A percentile compares a stretch with the other conserved stretches of the same genome.
Evolutionary conservation across 2,113 vertebrate genomes (phyloP).

Genomic region (Rhadina sibilatrix): DNA sequence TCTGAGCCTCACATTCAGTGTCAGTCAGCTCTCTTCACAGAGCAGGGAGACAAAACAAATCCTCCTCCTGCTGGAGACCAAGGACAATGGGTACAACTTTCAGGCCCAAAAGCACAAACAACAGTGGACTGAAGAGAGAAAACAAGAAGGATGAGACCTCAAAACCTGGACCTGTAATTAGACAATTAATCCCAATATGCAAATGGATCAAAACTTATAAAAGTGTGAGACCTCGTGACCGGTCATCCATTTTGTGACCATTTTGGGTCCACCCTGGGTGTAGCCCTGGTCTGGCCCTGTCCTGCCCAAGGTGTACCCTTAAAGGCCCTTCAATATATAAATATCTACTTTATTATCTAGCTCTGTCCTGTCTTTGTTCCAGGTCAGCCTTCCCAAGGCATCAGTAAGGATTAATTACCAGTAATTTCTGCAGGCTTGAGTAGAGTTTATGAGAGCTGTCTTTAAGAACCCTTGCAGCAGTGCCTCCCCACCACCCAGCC

Average conservation of each 20-base stretch:
- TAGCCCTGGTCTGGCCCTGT: neutral
- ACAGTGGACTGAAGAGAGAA: neutral
- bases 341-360: neutral
- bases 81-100: neutral
- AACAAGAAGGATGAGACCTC: neutral
- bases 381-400: neutral
- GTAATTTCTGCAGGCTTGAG: neutral
- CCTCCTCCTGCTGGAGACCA: neutral
- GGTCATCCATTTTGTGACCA: neutral
- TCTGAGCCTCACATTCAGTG: neutral
- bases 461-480: neutral
- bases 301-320: neutral
- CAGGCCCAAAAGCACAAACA: neutral
- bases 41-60: neutral
- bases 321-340: neutral
- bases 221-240: neutral
- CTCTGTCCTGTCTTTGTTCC: neutral
- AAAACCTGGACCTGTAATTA: neutral
- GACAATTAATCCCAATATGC: neutral
- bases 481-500: no score
- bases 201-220: neutral
- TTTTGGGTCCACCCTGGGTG: neutral
- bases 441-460: neutral
- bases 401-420: slow-evolving; percentile 13
- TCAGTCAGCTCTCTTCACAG: neutral